Conservation (phyloP, 35 echinoderm and acorn worm species). For the Apostichopus japonicus region DNA sequence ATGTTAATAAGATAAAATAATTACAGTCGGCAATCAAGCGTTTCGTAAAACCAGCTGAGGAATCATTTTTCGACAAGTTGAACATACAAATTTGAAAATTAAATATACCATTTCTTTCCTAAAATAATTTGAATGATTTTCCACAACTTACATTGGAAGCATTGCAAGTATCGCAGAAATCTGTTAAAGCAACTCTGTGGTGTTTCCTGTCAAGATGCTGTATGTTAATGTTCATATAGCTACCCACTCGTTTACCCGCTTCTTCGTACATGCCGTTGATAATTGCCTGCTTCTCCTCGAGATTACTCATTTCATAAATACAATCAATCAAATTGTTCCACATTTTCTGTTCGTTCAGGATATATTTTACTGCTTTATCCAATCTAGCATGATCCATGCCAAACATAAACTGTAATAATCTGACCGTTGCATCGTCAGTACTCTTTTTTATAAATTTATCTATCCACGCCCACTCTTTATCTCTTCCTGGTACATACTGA, state of each 20-base stretch:
- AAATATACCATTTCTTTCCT: no score
- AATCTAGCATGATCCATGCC: background rate
- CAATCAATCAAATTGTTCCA: conserved; percentile 42
- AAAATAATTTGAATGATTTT: no score
- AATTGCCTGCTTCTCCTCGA: background rate
- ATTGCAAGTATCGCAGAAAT: background rate
- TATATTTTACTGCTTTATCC: background rate
- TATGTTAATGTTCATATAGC: background rate
- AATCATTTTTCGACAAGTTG: no score
- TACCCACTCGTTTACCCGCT: background rate
- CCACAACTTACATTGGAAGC: no score
- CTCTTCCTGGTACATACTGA: background rate
- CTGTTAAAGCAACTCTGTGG: background rate
- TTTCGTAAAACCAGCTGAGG: no score
- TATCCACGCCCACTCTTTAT: background rate
- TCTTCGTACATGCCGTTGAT: background rate
- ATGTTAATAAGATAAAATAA: no score
- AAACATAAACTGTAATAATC: conserved; percentile 32
- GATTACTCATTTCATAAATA: conserved; percentile 29
- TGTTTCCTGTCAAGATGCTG: background rate
- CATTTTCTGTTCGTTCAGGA: conserved; percentile 3
- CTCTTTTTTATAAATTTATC: background rate
- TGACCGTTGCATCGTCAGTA: background rate
- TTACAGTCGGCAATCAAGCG: no score
- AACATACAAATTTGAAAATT: no score